Base-by-base conservation (phyloP, 2,888 invertebrate genomes). In the Hoplodrina ambigua region DNA sequence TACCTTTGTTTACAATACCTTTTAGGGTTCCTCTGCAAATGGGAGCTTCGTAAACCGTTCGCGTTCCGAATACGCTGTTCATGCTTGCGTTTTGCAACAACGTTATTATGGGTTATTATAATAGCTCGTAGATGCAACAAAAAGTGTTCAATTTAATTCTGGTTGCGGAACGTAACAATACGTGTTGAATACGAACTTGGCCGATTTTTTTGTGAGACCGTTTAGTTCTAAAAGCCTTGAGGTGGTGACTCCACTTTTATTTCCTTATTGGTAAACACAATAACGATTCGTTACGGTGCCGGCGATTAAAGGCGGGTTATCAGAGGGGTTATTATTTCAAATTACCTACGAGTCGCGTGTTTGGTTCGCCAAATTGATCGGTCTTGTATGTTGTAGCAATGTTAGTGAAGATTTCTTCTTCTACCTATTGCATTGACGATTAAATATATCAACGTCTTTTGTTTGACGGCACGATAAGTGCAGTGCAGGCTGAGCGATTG, bases 161-260 rank as follows among this genome's bases (percentile, higher is more conserved):
- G 53, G 72, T 88, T 87, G 75, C 86, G 85, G 76, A 84, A 87
- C 80, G 77, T 73, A 85, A 81, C 80, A 84, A 85, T 81, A 75
- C 67, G 75, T 80, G 84, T 83, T 85, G 75, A 80, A 77, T 77
- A 60, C 75, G 78, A 80, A 80, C 80, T 71, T 72, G 77, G 58
- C 53, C 53, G 52, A 3, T 44, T 75, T 83, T 83, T 87, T 86
- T 86, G 85, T 85, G 81, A 83, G 78, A 82, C 66, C 72, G 78
- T 88, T 86, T 90, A 87, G 86, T 84, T 85, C 76, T 82, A 19
- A 41, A 67, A 89, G 85, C 94, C 94, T 91, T 94, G 93, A 90
- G 87, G 86, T 75, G 79, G 86, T 75, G 79, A 88, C 73, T 84
- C 83, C 73, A 91, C 92, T 94, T 92, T 94, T 93, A 94, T 93